Conservation (phyloP, 2,797 vertebrate species). For the Paedocypris micromegethes region DNA sequence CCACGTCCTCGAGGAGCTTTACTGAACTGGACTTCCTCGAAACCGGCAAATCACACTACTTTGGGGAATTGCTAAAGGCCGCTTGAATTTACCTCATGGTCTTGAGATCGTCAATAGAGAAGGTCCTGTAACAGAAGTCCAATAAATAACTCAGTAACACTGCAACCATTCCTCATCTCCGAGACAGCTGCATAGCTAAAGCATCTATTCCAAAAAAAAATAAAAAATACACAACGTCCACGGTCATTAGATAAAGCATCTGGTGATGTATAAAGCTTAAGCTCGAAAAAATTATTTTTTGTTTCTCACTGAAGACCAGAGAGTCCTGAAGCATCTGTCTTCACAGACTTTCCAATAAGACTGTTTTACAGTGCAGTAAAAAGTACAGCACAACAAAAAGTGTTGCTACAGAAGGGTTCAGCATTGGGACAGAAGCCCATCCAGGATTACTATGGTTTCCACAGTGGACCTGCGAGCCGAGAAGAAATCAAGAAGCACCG, state of each 20-base stretch:
- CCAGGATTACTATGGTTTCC: slow-evolving; percentile 46
- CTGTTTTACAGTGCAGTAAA: background rate
- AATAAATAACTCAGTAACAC: slow-evolving; percentile 12
- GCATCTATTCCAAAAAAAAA: slow-evolving; percentile 44
- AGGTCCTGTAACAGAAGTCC: slow-evolving; percentile 15
- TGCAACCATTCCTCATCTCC: slow-evolving; percentile 24
- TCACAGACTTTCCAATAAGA: background rate
- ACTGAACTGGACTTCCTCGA: background rate
- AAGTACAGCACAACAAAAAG: slow-evolving; percentile 2
- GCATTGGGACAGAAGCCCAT: slow-evolving; percentile 44
- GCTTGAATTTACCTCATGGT: slow-evolving; percentile 20
- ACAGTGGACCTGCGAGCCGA: slow-evolving; percentile 51
- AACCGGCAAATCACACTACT: slow-evolving; percentile 1
- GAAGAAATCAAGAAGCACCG: slow-evolving; percentile 38
- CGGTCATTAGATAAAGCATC: slow-evolving; percentile 57
- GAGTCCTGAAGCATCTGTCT: slow-evolving; percentile 42
- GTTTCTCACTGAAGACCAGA: slow-evolving; percentile 53
- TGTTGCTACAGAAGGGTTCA: slow-evolving; percentile 56
- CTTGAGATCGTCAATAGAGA: slow-evolving; percentile 4
- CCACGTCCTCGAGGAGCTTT: slow-evolving; percentile 5
- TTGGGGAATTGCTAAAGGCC: slow-evolving; percentile 25
- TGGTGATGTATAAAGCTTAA: slow-evolving; percentile 68
- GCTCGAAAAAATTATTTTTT: slow-evolving; percentile 29
- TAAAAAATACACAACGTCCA: slow-evolving; percentile 49
- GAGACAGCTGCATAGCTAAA: slow-evolving; percentile 54